Evolutionary conservation across 2,797 vertebrate genomes (phyloP), one percentile per base, ranked within the genome.

Genomic region (Alca torda): DNA sequence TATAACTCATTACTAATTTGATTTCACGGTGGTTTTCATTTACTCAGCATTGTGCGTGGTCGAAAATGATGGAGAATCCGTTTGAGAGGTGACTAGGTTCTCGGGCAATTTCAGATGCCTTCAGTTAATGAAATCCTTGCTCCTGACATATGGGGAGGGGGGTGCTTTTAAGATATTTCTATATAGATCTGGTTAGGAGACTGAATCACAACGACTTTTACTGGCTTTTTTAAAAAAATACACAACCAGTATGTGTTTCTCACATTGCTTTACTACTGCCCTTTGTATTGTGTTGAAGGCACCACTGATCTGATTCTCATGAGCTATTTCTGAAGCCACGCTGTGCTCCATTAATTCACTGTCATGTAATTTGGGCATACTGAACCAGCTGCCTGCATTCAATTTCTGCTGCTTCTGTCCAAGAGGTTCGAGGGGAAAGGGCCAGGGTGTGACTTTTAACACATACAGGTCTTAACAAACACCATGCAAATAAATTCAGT

Each of bases 341-440:
- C n/a, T 1, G 0, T 2, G 31, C 46, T 60, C 50, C 13, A 13
- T 15, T 12, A 39, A 23, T 41, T 51, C 83, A 16, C 43, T 9
- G 30, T 7, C 11, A 0, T 11, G 18, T 5, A 7, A 1, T 1
- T 6, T 15, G 79, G 53, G 50, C 41, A 21, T 9, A 8, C 26
- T 1, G 4, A 57, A 9, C 17, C 28, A 41, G 24, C 74, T 54
- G 19, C 14, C 56, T 51, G 26, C 8, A 0, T 10, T 39, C 7
- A 6, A 16, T 50, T 67, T 4, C 51, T 56, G 37, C 16, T 25
- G 8, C 4, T 30, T 7, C 63, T 7, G 1, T 0, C 35, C 41
- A 17, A 14, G 30, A 63, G 37, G 59, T 7, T 61, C 12, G 0
- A 0, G 28, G 54, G 50, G 79, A 69, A n/a, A 19, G 3, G 54